These are phyloP conservation scores for Brachyhypopomus occidentalis DNA, from an alignment of 2,113 vertebrate species.

Conservation along the genomic window DNA sequence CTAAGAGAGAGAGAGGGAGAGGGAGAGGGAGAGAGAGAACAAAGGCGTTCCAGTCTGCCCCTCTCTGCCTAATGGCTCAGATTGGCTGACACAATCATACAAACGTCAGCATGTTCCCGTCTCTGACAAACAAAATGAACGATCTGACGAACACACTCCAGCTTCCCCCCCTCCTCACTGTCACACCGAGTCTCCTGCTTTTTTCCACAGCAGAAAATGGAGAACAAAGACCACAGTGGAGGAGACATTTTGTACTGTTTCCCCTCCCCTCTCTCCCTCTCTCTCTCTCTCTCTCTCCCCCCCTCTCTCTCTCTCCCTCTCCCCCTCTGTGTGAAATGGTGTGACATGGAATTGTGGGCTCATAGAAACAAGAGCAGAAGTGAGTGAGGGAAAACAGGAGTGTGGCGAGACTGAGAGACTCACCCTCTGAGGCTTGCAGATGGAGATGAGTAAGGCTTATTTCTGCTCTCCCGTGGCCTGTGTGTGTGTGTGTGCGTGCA, in stretches of 20 bases:
- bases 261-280: not conserved
- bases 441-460: slow-evolving; percentile 65
- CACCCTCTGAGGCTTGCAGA: slow-evolving; percentile 52
- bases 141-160: not conserved
- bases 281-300: not conserved
- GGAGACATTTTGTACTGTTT: slow-evolving; percentile 4
- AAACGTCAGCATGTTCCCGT: slow-evolving; percentile 30
- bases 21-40: slow-evolving; percentile 13
- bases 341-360: slow-evolving; percentile 11
- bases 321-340: slow-evolving; percentile 11
- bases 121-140: not conserved
- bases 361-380: not conserved
- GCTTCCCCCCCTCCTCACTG: not conserved
- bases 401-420: not conserved
- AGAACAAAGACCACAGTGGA: not conserved
- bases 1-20: not conserved
- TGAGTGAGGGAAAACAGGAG: not conserved
- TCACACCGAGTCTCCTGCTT: slow-evolving; percentile 11
- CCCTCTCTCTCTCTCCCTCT: not conserved
- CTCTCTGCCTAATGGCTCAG: slow-evolving; percentile 18
- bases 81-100: slow-evolving; percentile 34
- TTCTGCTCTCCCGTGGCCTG: slow-evolving; percentile 49
- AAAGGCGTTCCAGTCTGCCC: slow-evolving; percentile 37
- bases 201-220: not conserved
- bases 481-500: slow-evolving; percentile 11